phyloP scores from a whole-genome alignment of 2,888 invertebrate genomes.

The Protodeltote pygarga region DNA sequence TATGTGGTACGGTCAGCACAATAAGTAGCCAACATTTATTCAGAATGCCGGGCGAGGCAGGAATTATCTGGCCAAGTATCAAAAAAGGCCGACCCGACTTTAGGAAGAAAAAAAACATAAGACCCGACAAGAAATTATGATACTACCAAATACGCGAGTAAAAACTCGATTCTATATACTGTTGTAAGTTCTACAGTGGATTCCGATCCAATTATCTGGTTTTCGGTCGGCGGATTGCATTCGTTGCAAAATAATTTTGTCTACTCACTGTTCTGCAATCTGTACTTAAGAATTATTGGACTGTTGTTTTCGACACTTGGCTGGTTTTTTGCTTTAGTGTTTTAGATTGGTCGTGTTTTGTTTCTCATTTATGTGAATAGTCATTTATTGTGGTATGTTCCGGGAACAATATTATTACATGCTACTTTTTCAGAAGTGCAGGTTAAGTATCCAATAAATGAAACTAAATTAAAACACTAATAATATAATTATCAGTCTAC shows the following conservation, averaged over 20 bases:
- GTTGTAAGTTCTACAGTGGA: constrained; percentile 59
- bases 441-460: too few species aligned
- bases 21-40: constrained; percentile 67
- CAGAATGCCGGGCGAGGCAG: constrained; percentile 64
- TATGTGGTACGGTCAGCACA: constrained; percentile 57
- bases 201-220: constrained; percentile 65
- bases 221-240: constrained; percentile 49
- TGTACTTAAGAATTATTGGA: constrained; percentile 46
- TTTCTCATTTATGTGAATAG: constrained; percentile 19
- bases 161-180: constrained; percentile 70
- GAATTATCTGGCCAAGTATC: constrained; percentile 75
- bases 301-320: constrained; percentile 43
- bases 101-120: constrained; percentile 61
- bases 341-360: constrained; percentile 21
- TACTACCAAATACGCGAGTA: constrained; percentile 81
- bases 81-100: constrained; percentile 69
- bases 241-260: constrained; percentile 59
- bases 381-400: constrained; percentile 4
- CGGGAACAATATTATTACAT: constrained; percentile 6
- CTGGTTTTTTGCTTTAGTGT: constrained; percentile 24
- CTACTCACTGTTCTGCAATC: constrained; percentile 50
- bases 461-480: too few species aligned
- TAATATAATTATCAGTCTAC: too few species aligned
- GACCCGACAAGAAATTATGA: constrained; percentile 81
- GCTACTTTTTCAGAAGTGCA: too few species aligned